Base-by-base conservation (phyloP, 1,140 invertebrate genomes). In the Halyomorpha halys region DNA sequence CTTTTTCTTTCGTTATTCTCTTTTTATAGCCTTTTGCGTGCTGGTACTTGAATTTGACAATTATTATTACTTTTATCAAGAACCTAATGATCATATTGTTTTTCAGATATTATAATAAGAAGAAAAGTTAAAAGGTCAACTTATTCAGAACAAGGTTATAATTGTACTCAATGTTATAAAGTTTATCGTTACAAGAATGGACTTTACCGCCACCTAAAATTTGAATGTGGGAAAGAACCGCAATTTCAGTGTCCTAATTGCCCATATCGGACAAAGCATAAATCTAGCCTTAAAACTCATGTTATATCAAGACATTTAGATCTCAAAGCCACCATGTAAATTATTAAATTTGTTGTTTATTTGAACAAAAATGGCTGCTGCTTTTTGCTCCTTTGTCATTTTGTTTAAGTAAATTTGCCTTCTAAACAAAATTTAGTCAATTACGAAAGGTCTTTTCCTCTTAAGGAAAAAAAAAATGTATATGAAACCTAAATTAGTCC, bases 211-310 rank as follows among this genome's bases (percentile, higher is more conserved):
- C 71, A 72, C 59, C 21, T 61, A 9, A 65, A 65, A 45, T 70
- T 68, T 60, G 73, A 75, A 63, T 76, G 74, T 65, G 73, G 74
- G 51, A 68, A 72, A 59, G 70, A 73, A 51, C 72, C 73, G 5
- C 70, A 72, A 61, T 74, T 74, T 68, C 63, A 70, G 0, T 74
- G 73, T 67, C 72, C 71, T 25, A 63, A 71, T 54, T 74, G 72
- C 65, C 39, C 44, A 21, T 67, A 61, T 45, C 44, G 63, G 18
- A 44, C 54, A 13, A 69, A 70, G 47, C 45, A 61, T 19, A 68
- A 67, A 44, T 19, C 25, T 16, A 63, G 23, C 18, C 23, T 66
- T 13, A 63, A 63, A 63, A 59, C 30, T 30, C 65, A 63, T 53
- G 47, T 49, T 19, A 51, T 53, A 53, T 51, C 56, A 13, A 65